Evolutionary conservation across 1,140 invertebrate species (phyloP), one percentile per base, ranked within the genome.

Genomic region (Plectus sambesii): DNA sequence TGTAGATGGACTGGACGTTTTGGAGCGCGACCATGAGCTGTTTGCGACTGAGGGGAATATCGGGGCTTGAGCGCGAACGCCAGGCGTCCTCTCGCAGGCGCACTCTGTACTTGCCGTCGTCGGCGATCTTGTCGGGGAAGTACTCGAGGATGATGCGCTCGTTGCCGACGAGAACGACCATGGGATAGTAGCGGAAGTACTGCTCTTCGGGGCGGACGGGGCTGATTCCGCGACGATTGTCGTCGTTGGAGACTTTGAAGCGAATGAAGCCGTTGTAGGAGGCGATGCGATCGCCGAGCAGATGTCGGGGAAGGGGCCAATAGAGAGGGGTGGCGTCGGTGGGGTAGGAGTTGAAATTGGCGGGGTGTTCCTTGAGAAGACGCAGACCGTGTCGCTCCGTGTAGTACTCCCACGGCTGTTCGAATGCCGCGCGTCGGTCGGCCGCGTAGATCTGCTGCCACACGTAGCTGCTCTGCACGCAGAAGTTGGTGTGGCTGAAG

Each of bases 251-350:
- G 0, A 83, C 79, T 9, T 78, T 75, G 68, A 92, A 93, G 47
- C 82, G 75, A 2, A 97, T 70, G 53, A 80, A 81, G 4, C 90
- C 90, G 53, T 88, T 89, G 68, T 97, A 98, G 0, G 89, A 94
- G 27, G 81, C 73, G 1, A 87, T 80, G 72, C 85, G 75, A 73
- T 96, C 90, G 2, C 86, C 87, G 2, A 83, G 75, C 70, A 93
- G 88, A 35, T 80, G 74, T 1, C 78, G 73, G 0, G 87, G 85
- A 3, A 94, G 70, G 1, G 63, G 63, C 61, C 63, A 66, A 42
- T 66, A 66, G 5, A 66, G 50, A 12, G 63, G 63, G 19, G 58
- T 61, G 17, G 47, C 46, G 23, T 66, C 65, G 2, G 63, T 66
- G 6, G 58, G 66, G 46, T 65, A 69, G 20, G 48, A 53, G 47